Evolutionary conservation across 2,797 vertebrate species (phyloP).

Genomic region (Xenops minutus): DNA sequence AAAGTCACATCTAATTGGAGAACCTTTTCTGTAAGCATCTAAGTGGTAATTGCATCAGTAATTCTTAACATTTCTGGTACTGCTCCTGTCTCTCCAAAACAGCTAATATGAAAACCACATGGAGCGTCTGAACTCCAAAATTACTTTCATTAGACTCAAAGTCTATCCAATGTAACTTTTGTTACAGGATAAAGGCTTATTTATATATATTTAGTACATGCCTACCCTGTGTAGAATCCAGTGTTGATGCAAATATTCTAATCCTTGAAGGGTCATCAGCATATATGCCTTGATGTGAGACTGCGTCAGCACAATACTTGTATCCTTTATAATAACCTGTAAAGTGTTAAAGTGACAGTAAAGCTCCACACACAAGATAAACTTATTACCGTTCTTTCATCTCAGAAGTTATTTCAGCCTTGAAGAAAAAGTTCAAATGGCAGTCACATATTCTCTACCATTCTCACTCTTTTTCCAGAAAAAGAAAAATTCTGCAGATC

Average conservation of each 20-base stretch:
- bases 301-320: conserved; percentile 92
- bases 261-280: conserved; percentile 96
- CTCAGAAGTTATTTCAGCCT: not conserved
- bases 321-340: conserved; percentile 98
- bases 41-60: not conserved
- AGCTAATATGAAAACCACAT: not conserved
- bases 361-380: not conserved
- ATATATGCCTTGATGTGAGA: conserved; percentile 97
- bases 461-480: not conserved
- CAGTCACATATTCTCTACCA: not conserved
- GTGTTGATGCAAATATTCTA: conserved; percentile 94
- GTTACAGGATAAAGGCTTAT: not conserved
- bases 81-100: not conserved
- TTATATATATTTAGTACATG: not conserved
- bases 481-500: not conserved
- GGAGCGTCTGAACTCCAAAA: not conserved
- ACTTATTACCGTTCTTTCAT: not conserved
- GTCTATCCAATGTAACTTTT: not conserved
- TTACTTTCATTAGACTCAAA: not conserved
- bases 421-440: not conserved
- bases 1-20: not conserved
- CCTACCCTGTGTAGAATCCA: conserved; percentile 97
- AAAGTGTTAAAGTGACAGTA: not conserved
- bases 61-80: not conserved
- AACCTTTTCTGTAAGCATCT: not conserved